Percentiles rank a stretch among this genome's conserved stretches.
phyloP scores from a whole-genome alignment of 2,797 vertebrate genomes.

The Loriculus beryllinus region DNA sequence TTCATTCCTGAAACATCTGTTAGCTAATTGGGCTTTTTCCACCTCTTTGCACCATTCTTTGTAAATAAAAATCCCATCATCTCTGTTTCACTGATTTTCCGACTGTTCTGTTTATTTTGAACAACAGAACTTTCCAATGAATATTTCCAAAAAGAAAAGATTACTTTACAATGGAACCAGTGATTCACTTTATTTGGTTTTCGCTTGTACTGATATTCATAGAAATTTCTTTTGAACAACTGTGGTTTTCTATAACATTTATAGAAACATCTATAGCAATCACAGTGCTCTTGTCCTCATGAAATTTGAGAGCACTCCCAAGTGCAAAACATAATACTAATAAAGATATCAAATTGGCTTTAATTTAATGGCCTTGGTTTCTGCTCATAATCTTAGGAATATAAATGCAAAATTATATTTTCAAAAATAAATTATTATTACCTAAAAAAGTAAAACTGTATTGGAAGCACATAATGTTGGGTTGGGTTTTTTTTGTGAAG shows the following conservation, averaged over 20 bases:
- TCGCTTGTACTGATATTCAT: background rate
- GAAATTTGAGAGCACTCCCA: background rate
- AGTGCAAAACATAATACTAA: background rate
- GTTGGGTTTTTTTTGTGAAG: background rate
- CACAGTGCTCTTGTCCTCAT: background rate
- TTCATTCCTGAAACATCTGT: background rate
- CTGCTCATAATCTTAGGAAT: background rate
- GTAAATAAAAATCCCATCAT: background rate
- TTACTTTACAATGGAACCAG: background rate
- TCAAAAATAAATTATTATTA: background rate
- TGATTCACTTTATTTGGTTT: background rate
- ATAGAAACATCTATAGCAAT: background rate
- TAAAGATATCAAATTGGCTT: background rate
- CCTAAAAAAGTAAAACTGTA: background rate
- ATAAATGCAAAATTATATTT: conserved; percentile 8
- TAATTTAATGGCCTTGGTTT: background rate
- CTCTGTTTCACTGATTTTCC: background rate
- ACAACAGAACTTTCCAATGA: background rate
- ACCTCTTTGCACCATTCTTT: background rate
- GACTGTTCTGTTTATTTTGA: background rate
- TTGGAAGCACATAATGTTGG: background rate
- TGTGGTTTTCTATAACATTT: background rate
- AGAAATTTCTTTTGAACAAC: background rate
- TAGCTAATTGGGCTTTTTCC: conserved; percentile 5
- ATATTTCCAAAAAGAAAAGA: background rate